phyloP scores from a whole-genome alignment of 1,140 invertebrate genomes.

The Drosophila trapezifrons region DNA sequence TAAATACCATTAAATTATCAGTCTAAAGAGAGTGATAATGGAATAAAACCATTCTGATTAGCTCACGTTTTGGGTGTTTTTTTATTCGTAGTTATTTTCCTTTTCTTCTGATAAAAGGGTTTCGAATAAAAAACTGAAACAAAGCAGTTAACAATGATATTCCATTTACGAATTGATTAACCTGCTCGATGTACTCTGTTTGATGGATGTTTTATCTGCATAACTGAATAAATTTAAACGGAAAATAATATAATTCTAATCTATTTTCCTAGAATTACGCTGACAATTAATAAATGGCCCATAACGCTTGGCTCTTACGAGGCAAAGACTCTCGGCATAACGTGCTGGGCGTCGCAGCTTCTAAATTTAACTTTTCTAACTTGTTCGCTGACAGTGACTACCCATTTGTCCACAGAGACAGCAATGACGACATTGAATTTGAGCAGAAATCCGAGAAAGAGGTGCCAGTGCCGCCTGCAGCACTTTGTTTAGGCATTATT shows the following conservation, averaged over 20 bases:
- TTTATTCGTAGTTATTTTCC: slow-evolving; percentile 18
- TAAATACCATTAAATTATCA: slow-evolving; percentile 4
- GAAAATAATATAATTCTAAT: background rate
- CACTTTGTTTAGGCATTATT: slow-evolving; percentile 46
- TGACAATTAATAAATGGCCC: slow-evolving; percentile 1
- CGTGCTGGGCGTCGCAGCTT: background rate
- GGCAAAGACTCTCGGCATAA: background rate
- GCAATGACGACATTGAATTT: slow-evolving; percentile 44
- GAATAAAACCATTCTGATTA: slow-evolving; percentile 8
- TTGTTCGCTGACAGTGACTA: slow-evolving; percentile 19
- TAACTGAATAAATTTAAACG: background rate
- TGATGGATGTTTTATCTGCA: background rate
- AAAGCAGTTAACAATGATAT: background rate
- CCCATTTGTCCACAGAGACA: slow-evolving; percentile 31
- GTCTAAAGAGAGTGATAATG: slow-evolving; percentile 1
- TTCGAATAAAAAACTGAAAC: background rate
- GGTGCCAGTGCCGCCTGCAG: slow-evolving; percentile 35
- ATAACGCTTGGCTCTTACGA: background rate
- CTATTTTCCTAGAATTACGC: background rate
- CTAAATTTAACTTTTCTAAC: slow-evolving; percentile 13
- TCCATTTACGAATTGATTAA: background rate
- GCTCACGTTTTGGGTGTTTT: slow-evolving; percentile 1
- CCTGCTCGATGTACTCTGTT: background rate
- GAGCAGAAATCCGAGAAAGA: slow-evolving; percentile 20
- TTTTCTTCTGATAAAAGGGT: slow-evolving; percentile 1